Base-by-base conservation (phyloP, 2,113 vertebrate genomes). In the Chaetodon trifascialis region DNA sequence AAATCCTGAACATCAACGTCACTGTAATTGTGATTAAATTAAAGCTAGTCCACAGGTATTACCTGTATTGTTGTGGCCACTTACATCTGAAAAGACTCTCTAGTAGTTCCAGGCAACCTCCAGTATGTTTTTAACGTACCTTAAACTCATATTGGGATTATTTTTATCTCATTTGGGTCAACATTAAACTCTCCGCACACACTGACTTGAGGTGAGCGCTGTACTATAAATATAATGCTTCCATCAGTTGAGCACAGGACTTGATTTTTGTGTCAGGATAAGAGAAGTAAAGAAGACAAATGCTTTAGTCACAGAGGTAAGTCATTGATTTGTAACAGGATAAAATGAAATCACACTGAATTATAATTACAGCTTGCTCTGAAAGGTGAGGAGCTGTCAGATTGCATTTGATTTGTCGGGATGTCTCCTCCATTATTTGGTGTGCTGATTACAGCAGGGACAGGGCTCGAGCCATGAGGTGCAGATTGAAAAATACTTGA, bases 321-420 rank as follows among this genome's bases (percentile, higher is more conserved):
- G 23, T 12, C 72, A 76, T 46, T 74, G 72, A 79, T 89, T 84
- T 82, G 70, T 46, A 55, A 73, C 6, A 21, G 72, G 54, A 73
- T 78, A 21, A 71, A 78, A 67, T 47, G 23, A 79, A 79, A 82
- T 66, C 49, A 34, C 23, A 46, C 47, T 66, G n/a, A 72, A 44
- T 77, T 67, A 66, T 84, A 79, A 86, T 86, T 59, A 79, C 73
- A 60, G 23, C 15, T 23, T 73, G 66, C 60, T 69, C 70, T 49
- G 25, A 83, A 75, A 86, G 67, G 74, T 81, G 66, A 84, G 23
- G 21, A 23, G 52, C 51, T 76, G 80, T 80, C 76, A 54, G 16
- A 68, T 46, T 46, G 38, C 19, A 65, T 84, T 83, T 58, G 70
- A 90, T 86, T 84, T 70, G 55, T 49, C 21, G 65, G 3, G 11